These are phyloP conservation scores for Indicator maculatus DNA, from an alignment of 2,113 vertebrate genomes.

Conservation along the genomic window DNA sequence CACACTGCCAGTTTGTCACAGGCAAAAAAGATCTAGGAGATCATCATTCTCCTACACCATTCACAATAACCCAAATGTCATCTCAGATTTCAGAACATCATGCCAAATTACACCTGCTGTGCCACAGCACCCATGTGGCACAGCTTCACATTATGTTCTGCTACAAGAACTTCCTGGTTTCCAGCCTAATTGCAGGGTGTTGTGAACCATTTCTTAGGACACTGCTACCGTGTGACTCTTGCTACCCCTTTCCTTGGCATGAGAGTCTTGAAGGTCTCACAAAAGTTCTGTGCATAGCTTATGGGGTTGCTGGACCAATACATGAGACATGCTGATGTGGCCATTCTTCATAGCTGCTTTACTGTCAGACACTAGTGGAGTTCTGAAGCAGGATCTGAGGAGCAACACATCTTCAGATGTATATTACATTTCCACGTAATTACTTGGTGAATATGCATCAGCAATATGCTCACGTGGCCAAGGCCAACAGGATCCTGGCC, in stretches of 20 bases:
- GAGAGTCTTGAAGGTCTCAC: not conserved
- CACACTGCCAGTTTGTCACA: not conserved
- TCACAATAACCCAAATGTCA: not conserved
- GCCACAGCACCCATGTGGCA: not conserved
- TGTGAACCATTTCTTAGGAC: not conserved
- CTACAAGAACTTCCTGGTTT: not conserved
- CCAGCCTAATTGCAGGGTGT: not conserved
- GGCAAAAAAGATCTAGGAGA: not conserved
- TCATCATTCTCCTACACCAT: not conserved
- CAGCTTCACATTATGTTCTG: not conserved
- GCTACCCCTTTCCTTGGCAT: not conserved
- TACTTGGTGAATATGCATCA: too few species aligned
- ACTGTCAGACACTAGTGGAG: not conserved
- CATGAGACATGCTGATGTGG: not conserved
- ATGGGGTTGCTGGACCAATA: fast-evolving
- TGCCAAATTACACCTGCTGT: not conserved
- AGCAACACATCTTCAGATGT: not conserved
- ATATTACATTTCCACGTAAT: not conserved
- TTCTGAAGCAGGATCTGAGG: not conserved
- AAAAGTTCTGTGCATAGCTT: not conserved
- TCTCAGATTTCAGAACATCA: not conserved
- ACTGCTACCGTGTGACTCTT: not conserved
- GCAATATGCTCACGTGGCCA: too few species aligned
- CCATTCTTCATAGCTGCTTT: not conserved
- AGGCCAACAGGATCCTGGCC: too few species aligned